Conservation (phyloP, 2,797 vertebrate genomes). For the Hypotaenidia philippensis region DNA sequence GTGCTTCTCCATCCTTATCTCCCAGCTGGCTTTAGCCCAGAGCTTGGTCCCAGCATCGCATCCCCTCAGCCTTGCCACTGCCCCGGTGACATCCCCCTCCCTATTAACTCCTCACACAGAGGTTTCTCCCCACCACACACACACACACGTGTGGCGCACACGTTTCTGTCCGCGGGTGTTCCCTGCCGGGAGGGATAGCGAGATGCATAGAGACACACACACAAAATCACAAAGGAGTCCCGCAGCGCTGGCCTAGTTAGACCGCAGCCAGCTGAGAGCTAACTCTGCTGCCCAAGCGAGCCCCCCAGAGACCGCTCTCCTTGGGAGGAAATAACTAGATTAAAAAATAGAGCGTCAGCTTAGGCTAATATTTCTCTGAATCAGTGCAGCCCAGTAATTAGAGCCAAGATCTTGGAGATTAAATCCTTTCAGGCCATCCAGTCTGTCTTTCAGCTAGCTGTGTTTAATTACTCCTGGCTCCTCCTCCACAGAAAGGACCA, state of each 20-base stretch:
- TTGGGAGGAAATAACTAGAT: background rate
- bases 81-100: background rate
- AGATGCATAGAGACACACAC: fast-evolving
- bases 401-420: background rate
- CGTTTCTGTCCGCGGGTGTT: background rate
- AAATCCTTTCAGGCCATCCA: background rate
- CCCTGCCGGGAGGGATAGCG: background rate
- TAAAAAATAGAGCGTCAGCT: background rate
- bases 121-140: fast-evolving
- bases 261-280: background rate
- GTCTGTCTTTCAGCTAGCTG: background rate
- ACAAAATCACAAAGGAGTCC: background rate
- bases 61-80: background rate
- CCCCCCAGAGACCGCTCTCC: background rate
- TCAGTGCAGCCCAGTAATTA: background rate
- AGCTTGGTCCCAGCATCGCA: background rate
- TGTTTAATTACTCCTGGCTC: background rate
- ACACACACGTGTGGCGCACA: fast-evolving
- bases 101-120: fast-evolving
- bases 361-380: background rate
- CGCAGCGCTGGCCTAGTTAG: slow-evolving; percentile 29
- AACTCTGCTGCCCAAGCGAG: background rate
- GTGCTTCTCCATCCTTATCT: background rate
- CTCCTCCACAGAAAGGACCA: background rate
- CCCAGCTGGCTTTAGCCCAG: background rate